Evolutionary conservation across 2,888 invertebrate species (phyloP), one percentile per base, ranked within the genome.

Genomic region (Calliopum simillimum): DNA sequence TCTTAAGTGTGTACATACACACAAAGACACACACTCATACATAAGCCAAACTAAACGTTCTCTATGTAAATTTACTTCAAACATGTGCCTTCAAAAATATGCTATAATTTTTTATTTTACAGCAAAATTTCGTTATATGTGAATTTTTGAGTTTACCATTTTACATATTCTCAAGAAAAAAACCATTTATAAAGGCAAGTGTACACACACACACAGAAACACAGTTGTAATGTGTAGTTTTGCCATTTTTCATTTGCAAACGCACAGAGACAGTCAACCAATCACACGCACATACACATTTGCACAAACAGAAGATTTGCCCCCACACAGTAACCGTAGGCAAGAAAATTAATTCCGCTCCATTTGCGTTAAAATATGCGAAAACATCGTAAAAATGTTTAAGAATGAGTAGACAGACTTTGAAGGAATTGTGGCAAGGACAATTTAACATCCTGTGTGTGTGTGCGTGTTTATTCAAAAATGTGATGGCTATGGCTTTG

Each of bases 291-390:
- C 73, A 74, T 71, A 74, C 73, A n/a, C n/a, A n/a, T n/a, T n/a
- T n/a, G n/a, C n/a, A n/a, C n/a, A n/a, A n/a, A n/a, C n/a, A n/a
- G n/a, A n/a, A n/a, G n/a, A n/a, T n/a, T n/a, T n/a, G n/a, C n/a
- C n/a, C n/a, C n/a, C n/a, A n/a, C n/a, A 13, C 33, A 53, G 51
- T 6, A 12, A 16, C 2, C 13, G 43, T 19, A 43, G 33, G 43
- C 41, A n/a, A 79, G 76, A 79, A 80, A 80, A 81, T 80, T 79
- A 80, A 79, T 81, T 80, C 81, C 78, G 81, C 81, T 80, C 81
- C 80, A 80, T 80, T 80, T 80, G 79, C 80, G 79, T 78, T 78
- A 76, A 78, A 78, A 80, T 78, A 77, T 76, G 69, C 81, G 65
- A 23, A 61, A 47, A 47, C 47, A 47, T 63, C 25, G 25, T 63